phyloP scores from a whole-genome alignment of 2,797 vertebrate genomes.

The Anguilla megastoma region DNA sequence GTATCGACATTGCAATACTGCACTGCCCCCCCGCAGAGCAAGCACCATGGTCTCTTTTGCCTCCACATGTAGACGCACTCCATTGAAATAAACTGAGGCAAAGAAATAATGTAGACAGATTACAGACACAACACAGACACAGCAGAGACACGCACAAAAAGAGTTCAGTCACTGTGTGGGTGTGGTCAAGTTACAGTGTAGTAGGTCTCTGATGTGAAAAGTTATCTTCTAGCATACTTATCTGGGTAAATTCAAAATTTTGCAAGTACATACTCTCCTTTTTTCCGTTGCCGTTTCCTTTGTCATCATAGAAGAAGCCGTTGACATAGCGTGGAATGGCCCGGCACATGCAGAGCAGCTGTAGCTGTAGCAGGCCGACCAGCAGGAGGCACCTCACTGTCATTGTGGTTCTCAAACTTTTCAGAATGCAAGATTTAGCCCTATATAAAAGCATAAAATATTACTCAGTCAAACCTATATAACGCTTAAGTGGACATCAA shows the following conservation, averaged over 20 bases:
- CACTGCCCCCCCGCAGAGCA: constrained; percentile 75
- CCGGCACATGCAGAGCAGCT: constrained; percentile 44
- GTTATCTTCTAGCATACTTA: neutral
- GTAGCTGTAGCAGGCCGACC: constrained; percentile 58
- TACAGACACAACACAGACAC: neutral
- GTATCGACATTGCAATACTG: constrained; percentile 84
- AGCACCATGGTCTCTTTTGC: constrained; percentile 73
- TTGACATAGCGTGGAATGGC: constrained; percentile 72
- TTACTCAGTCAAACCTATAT: neutral
- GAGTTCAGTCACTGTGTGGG: constrained; percentile 25
- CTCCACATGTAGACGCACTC: constrained; percentile 80
- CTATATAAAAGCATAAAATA: neutral
- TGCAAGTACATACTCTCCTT: constrained; percentile 70
- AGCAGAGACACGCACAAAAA: neutral
- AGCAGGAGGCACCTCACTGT: constrained; percentile 59
- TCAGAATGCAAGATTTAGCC: neutral
- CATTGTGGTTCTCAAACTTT: neutral
- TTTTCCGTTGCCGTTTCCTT: constrained; percentile 69
- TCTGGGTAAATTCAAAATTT: neutral
- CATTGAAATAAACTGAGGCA: constrained; percentile 70
- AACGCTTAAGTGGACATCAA: neutral
- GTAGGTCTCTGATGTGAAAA: neutral
- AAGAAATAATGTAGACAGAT: neutral
- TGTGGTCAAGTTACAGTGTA: constrained; percentile 27
- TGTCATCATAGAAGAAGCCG: constrained; percentile 83